Evolutionary conservation across 1,140 invertebrate genomes (phyloP), one percentile per base, ranked within the genome.

Genomic region (Neoseiulus cucumeris): DNA sequence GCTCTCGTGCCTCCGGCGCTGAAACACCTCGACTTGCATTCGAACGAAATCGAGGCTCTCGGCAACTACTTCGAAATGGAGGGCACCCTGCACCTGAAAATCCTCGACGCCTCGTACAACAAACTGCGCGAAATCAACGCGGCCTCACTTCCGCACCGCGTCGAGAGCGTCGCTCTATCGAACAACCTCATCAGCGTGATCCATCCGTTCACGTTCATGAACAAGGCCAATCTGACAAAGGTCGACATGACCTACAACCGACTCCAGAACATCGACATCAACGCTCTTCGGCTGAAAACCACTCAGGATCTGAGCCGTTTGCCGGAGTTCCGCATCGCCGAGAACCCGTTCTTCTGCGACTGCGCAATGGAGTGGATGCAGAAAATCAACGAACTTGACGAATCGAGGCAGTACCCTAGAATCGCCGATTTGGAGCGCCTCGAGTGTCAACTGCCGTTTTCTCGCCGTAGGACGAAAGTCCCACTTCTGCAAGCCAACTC

Each of bases 361-460:
- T 92, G 89, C 77, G 84, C 84, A 65, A 90, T 91, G 87, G 88
- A 91, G 71, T 92, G 88, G 88, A 75, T 93, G 70, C 87, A 87
- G 33, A 81, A 84, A 30, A 85, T 91, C 65, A 82, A 84, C 73
- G 77, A 84, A 69, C 75, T 67, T 12, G 69, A 76, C 73, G 82
- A 82, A 0, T 80, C 83, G 68, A 77, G 86, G 7, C 86, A 89
- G 71, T 85, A 89, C 74, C 88, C 89, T 0, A 80, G 83, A 1
- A 82, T 91, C 28, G 88, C 89, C 83, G 89, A 92, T 72, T 78
- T 89, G 68, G 85, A 88, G 68, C 86, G 87, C 70, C 84, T 89
- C 18, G 82, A 88, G 80, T 91, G 87, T 74, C 82, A 68, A 42
- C 44, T 72, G 9, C 55, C 68, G 12, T 72, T 72, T 45, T 66